These are phyloP conservation scores for Microcebus tavaratra DNA, from an alignment of 2,113 vertebrate genomes.

Conservation along the genomic window DNA sequence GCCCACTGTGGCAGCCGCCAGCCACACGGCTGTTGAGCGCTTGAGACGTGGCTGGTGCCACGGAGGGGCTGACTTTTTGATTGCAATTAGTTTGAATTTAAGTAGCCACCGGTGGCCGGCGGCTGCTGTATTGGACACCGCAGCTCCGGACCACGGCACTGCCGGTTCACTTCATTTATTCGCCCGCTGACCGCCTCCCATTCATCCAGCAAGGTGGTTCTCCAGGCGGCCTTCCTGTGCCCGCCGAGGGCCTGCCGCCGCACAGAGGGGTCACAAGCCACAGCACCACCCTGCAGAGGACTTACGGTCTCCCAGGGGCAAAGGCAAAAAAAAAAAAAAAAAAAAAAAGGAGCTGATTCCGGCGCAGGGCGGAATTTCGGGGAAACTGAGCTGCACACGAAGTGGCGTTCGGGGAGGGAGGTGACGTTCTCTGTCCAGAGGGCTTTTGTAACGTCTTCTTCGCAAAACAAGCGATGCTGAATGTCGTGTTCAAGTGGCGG, in stretches of 20 bases:
- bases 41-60: background rate
- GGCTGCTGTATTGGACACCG: too few species aligned
- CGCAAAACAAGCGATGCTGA: background rate
- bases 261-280: background rate
- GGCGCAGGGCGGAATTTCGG: background rate
- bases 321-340: too few species aligned
- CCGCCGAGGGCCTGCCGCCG: background rate
- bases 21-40: background rate
- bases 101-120: background rate
- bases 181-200: too few species aligned
- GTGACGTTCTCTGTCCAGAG: background rate
- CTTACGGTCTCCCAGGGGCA: background rate
- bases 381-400: fast-evolving
- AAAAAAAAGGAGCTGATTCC: background rate
- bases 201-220: background rate
- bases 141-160: background rate
- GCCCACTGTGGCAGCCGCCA: background rate
- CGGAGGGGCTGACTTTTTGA: background rate
- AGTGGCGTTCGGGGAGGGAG: background rate
- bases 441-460: background rate
- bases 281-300: background rate
- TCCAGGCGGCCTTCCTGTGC: background rate
- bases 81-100: background rate
- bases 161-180: background rate
- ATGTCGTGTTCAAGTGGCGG: background rate